Conservation (phyloP, 2,888 invertebrate genomes). For the Rhimphoctona megacephalus region DNA sequence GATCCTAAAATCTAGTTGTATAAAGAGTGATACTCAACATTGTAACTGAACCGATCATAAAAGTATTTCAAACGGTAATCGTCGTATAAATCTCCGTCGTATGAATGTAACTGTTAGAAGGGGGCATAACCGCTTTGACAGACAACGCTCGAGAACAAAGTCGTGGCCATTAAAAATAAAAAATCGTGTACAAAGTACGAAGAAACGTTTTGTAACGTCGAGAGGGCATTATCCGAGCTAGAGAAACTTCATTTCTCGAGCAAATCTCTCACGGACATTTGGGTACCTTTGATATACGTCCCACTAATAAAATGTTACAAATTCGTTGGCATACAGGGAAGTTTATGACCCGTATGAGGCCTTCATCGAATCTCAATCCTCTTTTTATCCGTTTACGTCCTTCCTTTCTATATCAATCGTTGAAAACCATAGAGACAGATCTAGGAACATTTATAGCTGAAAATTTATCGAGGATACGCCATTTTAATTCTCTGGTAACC, state of each 20-base stretch:
- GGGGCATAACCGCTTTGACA: slow-evolving; percentile 75
- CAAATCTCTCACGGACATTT: slow-evolving; percentile 36
- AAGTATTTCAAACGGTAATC: slow-evolving; percentile 75
- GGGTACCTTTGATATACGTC: slow-evolving; percentile 73
- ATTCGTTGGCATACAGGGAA: slow-evolving; percentile 80
- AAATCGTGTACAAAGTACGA: slow-evolving; percentile 75
- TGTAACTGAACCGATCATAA: slow-evolving; percentile 83
- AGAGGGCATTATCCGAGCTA: slow-evolving; percentile 25
- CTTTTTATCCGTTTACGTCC: slow-evolving; percentile 67
- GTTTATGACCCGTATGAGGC: slow-evolving; percentile 78
- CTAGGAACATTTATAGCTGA: not conserved
- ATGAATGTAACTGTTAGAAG: slow-evolving; percentile 78
- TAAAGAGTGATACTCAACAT: slow-evolving; percentile 76
- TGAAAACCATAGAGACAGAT: not conserved
- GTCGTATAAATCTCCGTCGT: slow-evolving; percentile 79
- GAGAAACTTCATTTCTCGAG: slow-evolving; percentile 10
- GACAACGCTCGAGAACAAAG: slow-evolving; percentile 77
- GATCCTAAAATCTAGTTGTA: slow-evolving; percentile 55
- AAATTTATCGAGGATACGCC: not conserved
- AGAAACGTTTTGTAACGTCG: slow-evolving; percentile 30
- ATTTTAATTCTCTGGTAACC: not conserved
- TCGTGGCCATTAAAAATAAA: slow-evolving; percentile 77
- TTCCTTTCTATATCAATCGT: not conserved
- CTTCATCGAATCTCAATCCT: slow-evolving; percentile 76
- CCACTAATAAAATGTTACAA: slow-evolving; percentile 83